A percentile compares a stretch with the other conserved stretches of the same genome.
Conservation (phyloP, 2,797 vertebrate genomes). For the Podarcis lilfordi region DNA sequence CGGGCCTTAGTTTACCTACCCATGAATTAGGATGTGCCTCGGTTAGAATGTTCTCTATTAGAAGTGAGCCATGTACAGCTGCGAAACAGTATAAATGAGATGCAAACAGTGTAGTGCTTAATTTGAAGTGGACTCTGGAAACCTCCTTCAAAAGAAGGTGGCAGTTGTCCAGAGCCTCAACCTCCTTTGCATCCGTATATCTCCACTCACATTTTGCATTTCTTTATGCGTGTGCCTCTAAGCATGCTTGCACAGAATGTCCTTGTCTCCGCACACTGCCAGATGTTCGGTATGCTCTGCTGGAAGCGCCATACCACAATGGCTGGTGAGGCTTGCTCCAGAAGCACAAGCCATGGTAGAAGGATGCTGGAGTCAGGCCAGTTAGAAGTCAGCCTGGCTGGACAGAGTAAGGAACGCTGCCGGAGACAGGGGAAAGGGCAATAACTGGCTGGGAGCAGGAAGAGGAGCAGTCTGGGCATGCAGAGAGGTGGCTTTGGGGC, state of each 20-base stretch:
- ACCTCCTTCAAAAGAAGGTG: background rate
- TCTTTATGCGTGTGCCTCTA: background rate
- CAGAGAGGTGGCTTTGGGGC: no score
- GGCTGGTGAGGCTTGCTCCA: no score
- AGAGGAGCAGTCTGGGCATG: background rate
- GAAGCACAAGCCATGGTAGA: background rate
- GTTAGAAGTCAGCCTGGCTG: no score
- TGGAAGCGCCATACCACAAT: background rate
- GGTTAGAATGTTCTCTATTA: background rate
- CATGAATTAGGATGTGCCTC: background rate
- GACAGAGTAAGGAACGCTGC: background rate
- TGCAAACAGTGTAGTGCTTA: background rate
- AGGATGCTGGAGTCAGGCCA: background rate
- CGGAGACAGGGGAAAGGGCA: background rate
- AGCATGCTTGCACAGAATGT: background rate
- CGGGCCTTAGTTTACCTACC: no score
- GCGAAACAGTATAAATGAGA: background rate
- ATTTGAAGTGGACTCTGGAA: background rate
- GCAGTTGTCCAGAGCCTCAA: background rate
- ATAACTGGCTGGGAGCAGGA: background rate
- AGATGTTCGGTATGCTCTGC: background rate
- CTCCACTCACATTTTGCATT: background rate
- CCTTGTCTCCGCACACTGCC: background rate
- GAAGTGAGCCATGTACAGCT: no score
- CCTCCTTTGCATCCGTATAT: background rate